Conservation (phyloP, 2,888 invertebrate species). For the Acleris holmiana region DNA sequence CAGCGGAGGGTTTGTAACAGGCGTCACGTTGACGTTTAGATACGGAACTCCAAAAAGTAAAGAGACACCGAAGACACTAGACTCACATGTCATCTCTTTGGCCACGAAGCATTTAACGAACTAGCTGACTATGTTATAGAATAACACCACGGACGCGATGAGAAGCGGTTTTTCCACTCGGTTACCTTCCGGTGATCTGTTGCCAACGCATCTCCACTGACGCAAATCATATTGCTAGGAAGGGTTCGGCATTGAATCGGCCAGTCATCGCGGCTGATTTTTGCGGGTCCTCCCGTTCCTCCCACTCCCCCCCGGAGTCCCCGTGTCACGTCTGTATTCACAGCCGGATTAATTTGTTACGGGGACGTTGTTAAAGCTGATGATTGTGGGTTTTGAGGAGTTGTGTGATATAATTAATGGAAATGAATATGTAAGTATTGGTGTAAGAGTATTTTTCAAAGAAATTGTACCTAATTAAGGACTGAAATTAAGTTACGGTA, state of each 20-base stretch:
- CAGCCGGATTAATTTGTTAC: conserved; percentile 40
- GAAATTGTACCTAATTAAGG: too few relatives aligned
- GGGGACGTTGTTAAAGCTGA: conserved; percentile 20
- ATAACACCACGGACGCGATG: conserved; percentile 60
- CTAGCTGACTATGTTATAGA: too few relatives aligned
- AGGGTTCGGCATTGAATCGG: conserved; percentile 76
- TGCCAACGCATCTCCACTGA: conserved; percentile 81
- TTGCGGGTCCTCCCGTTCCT: conserved; percentile 54
- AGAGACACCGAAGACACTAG: too few relatives aligned
- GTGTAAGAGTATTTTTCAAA: too few relatives aligned
- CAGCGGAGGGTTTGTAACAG: too few relatives aligned
- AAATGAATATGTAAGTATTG: too few relatives aligned
- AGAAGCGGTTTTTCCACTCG: conserved; percentile 83
- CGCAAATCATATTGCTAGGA: conserved; percentile 84
- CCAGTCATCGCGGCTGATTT: conserved; percentile 78
- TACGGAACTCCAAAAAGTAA: too few relatives aligned
- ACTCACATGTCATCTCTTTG: too few relatives aligned
- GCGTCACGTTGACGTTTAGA: too few relatives aligned
- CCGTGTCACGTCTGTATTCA: conserved; percentile 51
- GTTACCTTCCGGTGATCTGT: conserved; percentile 82
- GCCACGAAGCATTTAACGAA: too few relatives aligned
- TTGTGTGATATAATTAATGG: too few relatives aligned
- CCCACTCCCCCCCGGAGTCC: conserved; percentile 45
- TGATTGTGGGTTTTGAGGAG: conserved; percentile 8
- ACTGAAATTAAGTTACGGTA: too few relatives aligned